phyloP scores from a whole-genome alignment of 1,140 invertebrate genomes.

The Drosophila santomea region DNA sequence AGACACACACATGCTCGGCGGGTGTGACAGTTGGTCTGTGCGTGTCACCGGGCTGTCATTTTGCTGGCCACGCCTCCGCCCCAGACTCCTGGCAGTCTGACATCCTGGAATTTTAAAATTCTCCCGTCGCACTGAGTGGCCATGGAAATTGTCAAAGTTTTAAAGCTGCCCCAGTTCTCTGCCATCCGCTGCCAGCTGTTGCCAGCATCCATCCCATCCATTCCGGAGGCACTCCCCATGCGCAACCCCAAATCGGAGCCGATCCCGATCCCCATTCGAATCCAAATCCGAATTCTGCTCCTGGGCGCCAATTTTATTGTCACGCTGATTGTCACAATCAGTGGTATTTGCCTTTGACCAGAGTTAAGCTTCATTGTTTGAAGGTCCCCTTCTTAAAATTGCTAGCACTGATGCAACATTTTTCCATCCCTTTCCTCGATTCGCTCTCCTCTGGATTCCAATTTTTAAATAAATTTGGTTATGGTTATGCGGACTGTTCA shows the following conservation, averaged over 20 bases:
- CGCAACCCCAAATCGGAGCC: background rate
- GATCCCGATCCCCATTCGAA: conserved; percentile 26
- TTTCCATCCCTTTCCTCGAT: conserved; percentile 5
- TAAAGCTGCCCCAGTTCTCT: conserved; percentile 55
- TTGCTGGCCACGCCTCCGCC: conserved; percentile 58
- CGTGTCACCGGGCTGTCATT: conserved; percentile 79
- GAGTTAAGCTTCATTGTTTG: conserved; percentile 65
- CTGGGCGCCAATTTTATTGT: conserved; percentile 71
- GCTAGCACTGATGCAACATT: conserved; percentile 62
- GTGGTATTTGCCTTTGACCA: conserved; percentile 80
- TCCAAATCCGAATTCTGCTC: conserved; percentile 9
- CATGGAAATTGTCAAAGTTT: conserved; percentile 78
- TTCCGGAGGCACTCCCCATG: conserved; percentile 15
- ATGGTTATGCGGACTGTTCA: conserved; percentile 34
- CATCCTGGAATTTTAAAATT: conserved; percentile 79
- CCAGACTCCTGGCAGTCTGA: conserved; percentile 39
- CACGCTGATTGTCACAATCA: conserved; percentile 81
- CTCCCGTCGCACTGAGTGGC: conserved; percentile 63
- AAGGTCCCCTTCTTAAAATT: conserved; percentile 41
- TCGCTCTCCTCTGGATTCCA: conserved; percentile 17
- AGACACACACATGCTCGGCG: conserved; percentile 48
- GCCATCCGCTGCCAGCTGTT: conserved; percentile 58
- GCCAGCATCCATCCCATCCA: conserved; percentile 33
- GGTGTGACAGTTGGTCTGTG: conserved; percentile 81
- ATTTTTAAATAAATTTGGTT: conserved; percentile 75